phyloP scores from a whole-genome alignment of 1,140 invertebrate genomes.

The Drosophila santomea region DNA sequence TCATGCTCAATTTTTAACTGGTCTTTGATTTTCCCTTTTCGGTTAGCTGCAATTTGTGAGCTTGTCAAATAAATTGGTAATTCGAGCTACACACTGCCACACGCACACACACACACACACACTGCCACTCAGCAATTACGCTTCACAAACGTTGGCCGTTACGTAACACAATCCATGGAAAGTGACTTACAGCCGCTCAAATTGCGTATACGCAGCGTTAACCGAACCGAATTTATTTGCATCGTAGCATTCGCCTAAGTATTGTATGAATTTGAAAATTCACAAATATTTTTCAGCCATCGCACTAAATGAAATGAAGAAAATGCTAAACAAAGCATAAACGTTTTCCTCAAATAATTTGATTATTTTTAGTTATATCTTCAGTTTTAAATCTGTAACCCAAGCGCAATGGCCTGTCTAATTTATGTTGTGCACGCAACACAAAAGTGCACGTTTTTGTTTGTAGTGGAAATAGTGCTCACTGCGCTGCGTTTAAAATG shows the following conservation, averaged over 20 bases:
- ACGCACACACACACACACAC: not conserved
- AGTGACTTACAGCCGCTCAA: constrained; percentile 2
- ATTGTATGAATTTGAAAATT: not conserved
- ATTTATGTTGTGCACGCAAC: not conserved
- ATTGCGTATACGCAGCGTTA: constrained; percentile 42
- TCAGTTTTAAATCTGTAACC: too few species aligned
- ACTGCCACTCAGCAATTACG: constrained; percentile 43
- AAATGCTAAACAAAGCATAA: too few species aligned
- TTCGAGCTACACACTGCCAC: constrained; percentile 21
- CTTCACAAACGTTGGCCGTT: constrained; percentile 10
- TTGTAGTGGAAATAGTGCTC: not conserved
- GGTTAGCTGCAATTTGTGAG: constrained; percentile 36
- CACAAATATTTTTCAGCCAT: too few species aligned
- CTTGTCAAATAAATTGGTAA: constrained; percentile 63
- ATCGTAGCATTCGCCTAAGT: not conserved
- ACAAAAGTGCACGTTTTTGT: not conserved
- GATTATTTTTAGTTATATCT: too few species aligned
- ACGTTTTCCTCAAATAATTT: too few species aligned
- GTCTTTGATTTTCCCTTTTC: constrained; percentile 7
- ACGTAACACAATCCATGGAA: constrained; percentile 10
- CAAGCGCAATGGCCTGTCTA: not conserved
- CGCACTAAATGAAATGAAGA: too few species aligned
- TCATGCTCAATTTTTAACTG: constrained; percentile 6
- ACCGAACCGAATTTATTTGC: not conserved
- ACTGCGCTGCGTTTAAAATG: constrained; percentile 20